phyloP scores from a whole-genome alignment of 2,113 vertebrate genomes.

The Gnathonemus echidnorhynchus region DNA sequence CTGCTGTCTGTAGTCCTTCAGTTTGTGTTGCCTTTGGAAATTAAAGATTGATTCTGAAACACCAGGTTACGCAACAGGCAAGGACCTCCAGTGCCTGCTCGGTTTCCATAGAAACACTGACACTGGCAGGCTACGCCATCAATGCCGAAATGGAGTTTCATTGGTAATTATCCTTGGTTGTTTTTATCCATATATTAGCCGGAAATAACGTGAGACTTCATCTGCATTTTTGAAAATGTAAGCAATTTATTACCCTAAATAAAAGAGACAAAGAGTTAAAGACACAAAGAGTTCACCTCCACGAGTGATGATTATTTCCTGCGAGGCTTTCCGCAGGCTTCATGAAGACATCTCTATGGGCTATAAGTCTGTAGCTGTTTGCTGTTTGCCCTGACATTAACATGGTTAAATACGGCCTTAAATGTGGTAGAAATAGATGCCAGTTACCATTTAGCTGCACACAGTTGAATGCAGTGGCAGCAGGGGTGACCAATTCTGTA shows the following conservation, averaged over 20 bases:
- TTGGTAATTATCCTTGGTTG: slow-evolving; percentile 5
- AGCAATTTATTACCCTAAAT: neutral
- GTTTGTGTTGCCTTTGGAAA: slow-evolving; percentile 11
- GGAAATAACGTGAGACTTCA: neutral
- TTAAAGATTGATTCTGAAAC: slow-evolving; percentile 20
- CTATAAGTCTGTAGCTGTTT: neutral
- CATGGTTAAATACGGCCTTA: neutral
- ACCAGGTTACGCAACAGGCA: slow-evolving; percentile 19
- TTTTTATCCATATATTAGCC: slow-evolving; percentile 1
- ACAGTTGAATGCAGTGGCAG: neutral
- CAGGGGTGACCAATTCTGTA: neutral
- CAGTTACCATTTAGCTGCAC: neutral
- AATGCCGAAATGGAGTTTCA: neutral
- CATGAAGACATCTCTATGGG: neutral
- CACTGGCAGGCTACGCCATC: neutral
- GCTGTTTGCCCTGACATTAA: neutral
- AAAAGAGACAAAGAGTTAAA: neutral
- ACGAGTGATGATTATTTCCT: neutral
- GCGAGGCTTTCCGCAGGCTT: neutral
- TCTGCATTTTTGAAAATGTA: neutral
- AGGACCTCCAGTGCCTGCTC: slow-evolving; percentile 2
- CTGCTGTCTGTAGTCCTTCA: neutral
- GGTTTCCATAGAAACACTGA: slow-evolving; percentile 21
- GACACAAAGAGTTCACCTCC: neutral
- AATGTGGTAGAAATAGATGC: neutral